phyloP scores from a whole-genome alignment of 2,113 vertebrate genomes.

The Syngnathus floridae region DNA sequence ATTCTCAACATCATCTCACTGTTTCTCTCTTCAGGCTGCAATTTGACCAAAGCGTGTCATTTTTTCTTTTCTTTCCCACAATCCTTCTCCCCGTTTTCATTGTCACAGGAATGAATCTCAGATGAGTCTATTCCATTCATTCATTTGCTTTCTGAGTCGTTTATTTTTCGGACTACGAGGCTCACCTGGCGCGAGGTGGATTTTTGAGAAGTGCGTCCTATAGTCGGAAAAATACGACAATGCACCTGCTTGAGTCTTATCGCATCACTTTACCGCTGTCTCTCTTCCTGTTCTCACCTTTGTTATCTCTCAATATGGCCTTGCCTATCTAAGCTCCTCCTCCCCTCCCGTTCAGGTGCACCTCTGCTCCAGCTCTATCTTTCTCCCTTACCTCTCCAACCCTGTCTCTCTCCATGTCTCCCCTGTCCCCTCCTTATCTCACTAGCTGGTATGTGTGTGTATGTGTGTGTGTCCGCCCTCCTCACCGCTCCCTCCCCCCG shows the following conservation, averaged over 20 bases:
- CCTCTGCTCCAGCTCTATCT: slow-evolving; percentile 43
- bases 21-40: slow-evolving; percentile 37
- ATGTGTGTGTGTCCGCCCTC: slow-evolving; percentile 56
- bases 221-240: too few relatives aligned
- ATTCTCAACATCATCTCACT: slow-evolving; percentile 8
- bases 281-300: slow-evolving; percentile 28
- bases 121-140: slow-evolving; percentile 18
- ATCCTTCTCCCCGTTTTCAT: slow-evolving; percentile 15
- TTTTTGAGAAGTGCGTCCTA: too few relatives aligned
- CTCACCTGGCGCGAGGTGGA: too few relatives aligned
- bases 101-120: slow-evolving; percentile 35
- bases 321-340: slow-evolving; percentile 32
- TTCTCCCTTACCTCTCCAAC: slow-evolving; percentile 40
- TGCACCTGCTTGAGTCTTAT: slow-evolving; percentile 33
- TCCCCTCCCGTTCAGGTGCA: slow-evolving; percentile 25
- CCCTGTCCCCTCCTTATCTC: slow-evolving; percentile 66
- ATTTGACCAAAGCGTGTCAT: slow-evolving; percentile 53
- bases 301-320: slow-evolving; percentile 40
- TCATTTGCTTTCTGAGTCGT: slow-evolving; percentile 27
- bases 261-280: slow-evolving; percentile 41
- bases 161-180: too few relatives aligned
- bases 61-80: slow-evolving; percentile 27
- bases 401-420: slow-evolving; percentile 56
- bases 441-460: slow-evolving; percentile 64
- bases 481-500: slow-evolving; percentile 49